Percentiles rank a stretch among this genome's conserved stretches.
Evolutionary conservation across 2,888 invertebrate species (phyloP).

Genomic region (Pyrochroa serraticornis): DNA sequence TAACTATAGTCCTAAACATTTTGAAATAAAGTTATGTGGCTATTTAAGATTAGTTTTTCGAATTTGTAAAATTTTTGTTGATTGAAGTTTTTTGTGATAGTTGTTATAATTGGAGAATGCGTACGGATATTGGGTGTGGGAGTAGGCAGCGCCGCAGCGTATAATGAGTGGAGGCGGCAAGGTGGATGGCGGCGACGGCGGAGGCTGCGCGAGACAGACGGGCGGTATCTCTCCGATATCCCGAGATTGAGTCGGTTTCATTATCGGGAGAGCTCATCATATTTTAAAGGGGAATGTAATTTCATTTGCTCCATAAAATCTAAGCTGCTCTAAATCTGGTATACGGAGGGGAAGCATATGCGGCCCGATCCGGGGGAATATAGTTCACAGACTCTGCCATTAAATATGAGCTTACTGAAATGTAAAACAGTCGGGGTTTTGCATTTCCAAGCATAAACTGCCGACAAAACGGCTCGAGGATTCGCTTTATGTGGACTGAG

Average conservation of each 20-base stretch:
- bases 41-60: no score
- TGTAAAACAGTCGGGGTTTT: slow-evolving; percentile 61
- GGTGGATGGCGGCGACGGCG: slow-evolving; percentile 14
- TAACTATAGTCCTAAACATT: no score
- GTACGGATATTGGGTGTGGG: no score
- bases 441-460: slow-evolving; percentile 61
- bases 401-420: slow-evolving; percentile 62
- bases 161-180: slow-evolving; percentile 17
- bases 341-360: slow-evolving; percentile 56
- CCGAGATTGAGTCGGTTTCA: slow-evolving; percentile 57
- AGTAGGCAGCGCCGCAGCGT: not conserved
- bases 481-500: slow-evolving; percentile 57
- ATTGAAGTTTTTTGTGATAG: no score
- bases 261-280: slow-evolving; percentile 61
- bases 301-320: slow-evolving; percentile 62
- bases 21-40: no score
- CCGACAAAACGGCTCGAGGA: slow-evolving; percentile 59
- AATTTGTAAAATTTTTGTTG: no score
- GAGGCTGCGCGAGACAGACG: slow-evolving; percentile 22
- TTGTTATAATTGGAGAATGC: no score
- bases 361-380: slow-evolving; percentile 55
- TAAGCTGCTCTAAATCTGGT: slow-evolving; percentile 59
- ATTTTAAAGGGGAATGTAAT: slow-evolving; percentile 61
- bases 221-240: slow-evolving; percentile 34
- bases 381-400: slow-evolving; percentile 58